Conservation (phyloP, 2,113 vertebrate genomes). For the Emydocephalus ijimae region DNA sequence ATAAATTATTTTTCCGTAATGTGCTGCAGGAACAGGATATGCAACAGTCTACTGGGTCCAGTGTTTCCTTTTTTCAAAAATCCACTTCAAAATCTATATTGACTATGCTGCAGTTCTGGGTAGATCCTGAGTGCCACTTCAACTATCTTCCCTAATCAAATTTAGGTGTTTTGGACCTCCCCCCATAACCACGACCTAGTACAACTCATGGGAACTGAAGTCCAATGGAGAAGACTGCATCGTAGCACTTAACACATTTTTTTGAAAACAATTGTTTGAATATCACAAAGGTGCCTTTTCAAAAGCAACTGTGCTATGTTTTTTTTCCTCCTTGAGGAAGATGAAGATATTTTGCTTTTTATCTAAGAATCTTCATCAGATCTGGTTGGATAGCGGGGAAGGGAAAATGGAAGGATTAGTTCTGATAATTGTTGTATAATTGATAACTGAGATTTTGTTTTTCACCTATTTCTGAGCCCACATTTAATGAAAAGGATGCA, state of each 20-base stretch:
- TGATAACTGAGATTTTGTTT: constrained; percentile 1
- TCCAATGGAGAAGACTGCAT: not conserved
- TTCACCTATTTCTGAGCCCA: not conserved
- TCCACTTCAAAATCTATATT: not conserved
- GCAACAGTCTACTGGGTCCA: not conserved
- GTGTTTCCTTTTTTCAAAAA: not conserved
- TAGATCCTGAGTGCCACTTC: not conserved
- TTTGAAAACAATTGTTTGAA: accelerated
- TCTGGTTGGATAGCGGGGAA: not conserved
- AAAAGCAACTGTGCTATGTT: not conserved
- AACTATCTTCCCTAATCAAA: not conserved
- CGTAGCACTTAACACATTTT: not conserved
- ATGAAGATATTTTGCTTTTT: not conserved
- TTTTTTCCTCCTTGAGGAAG: not conserved
- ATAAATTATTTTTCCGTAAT: not conserved
- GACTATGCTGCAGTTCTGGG: not conserved
- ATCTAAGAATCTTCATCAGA: not conserved
- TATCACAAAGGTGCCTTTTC: not conserved
- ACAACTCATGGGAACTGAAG: not conserved
- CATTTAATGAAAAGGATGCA: not conserved
- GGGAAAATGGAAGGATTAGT: not conserved
- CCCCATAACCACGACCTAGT: not conserved
- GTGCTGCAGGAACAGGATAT: not conserved
- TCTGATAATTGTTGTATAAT: not conserved
- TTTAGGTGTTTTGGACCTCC: not conserved